These are phyloP conservation scores for Drosophila mayri DNA, from an alignment of 1,140 invertebrate species.

Conservation along the genomic window DNA sequence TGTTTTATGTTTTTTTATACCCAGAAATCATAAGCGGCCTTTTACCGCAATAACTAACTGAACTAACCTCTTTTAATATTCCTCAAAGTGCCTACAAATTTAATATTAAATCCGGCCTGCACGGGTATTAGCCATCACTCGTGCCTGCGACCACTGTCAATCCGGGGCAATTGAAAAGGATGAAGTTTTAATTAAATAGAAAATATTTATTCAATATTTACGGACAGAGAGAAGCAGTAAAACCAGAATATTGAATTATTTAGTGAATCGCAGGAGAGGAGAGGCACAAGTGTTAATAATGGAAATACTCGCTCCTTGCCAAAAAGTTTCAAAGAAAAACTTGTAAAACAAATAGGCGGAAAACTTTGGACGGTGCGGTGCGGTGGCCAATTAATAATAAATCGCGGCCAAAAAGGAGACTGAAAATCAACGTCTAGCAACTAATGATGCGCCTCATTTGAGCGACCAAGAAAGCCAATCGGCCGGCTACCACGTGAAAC, in stretches of 20 bases:
- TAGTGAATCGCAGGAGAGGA: slow-evolving; percentile 37
- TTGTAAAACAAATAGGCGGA: slow-evolving; percentile 66
- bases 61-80: slow-evolving; percentile 2
- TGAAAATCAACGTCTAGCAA: slow-evolving; percentile 56
- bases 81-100: slow-evolving; percentile 24
- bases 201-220: slow-evolving; percentile 76
- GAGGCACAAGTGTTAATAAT: slow-evolving; percentile 79
- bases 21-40: background rate
- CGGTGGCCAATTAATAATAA: slow-evolving; percentile 76
- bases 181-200: slow-evolving; percentile 75
- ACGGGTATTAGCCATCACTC: background rate
- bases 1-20: slow-evolving; percentile 15
- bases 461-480: slow-evolving; percentile 24
- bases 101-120: slow-evolving; percentile 20
- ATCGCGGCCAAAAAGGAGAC: slow-evolving; percentile 41
- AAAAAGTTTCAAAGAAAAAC: slow-evolving; percentile 38
- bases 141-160: background rate
- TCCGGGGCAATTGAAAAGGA: slow-evolving; percentile 45
- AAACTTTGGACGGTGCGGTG: slow-evolving; percentile 38
- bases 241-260: slow-evolving; percentile 70
- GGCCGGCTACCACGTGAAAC: slow-evolving; percentile 62
- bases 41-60: slow-evolving; percentile 4
- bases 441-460: slow-evolving; percentile 78
- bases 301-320: slow-evolving; percentile 48
- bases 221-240: slow-evolving; percentile 42